These are phyloP conservation scores for Diaprepes abbreviatus DNA, from an alignment of 2,888 invertebrate genomes.

Conservation along the genomic window DNA sequence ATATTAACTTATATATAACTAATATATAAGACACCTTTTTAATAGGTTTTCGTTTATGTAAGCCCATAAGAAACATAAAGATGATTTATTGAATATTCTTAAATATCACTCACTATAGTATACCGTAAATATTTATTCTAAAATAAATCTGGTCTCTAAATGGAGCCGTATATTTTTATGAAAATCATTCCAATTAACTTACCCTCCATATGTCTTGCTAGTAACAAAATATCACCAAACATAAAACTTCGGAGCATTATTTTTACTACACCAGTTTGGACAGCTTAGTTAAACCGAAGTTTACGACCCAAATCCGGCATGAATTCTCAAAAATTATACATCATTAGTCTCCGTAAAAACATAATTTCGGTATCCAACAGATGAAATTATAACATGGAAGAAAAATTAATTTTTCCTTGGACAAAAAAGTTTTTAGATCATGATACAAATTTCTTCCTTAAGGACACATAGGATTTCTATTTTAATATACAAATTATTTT, in stretches of 20 bases:
- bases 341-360: constrained; percentile 10
- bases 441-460: not conserved
- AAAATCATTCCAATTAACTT: not conserved
- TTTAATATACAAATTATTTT: not conserved
- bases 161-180: too few relatives aligned
- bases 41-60: too few relatives aligned
- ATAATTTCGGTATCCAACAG: not conserved
- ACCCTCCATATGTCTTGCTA: not conserved
- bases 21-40: too few relatives aligned
- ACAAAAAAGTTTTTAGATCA: not conserved
- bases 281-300: not conserved
- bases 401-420: not conserved
- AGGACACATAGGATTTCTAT: not conserved
- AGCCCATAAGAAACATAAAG: too few relatives aligned
- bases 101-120: too few relatives aligned
- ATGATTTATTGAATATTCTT: too few relatives aligned
- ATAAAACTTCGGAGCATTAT: not conserved
- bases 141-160: too few relatives aligned
- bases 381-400: constrained; percentile 7
- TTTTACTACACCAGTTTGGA: not conserved
- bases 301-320: constrained; percentile 3
- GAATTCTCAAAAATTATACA: not conserved
- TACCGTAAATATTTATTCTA: too few relatives aligned
- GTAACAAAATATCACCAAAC: not conserved
- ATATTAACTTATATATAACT: too few relatives aligned